Conservation (phyloP, 2,797 vertebrate genomes). For the Echeneis naucrates region DNA sequence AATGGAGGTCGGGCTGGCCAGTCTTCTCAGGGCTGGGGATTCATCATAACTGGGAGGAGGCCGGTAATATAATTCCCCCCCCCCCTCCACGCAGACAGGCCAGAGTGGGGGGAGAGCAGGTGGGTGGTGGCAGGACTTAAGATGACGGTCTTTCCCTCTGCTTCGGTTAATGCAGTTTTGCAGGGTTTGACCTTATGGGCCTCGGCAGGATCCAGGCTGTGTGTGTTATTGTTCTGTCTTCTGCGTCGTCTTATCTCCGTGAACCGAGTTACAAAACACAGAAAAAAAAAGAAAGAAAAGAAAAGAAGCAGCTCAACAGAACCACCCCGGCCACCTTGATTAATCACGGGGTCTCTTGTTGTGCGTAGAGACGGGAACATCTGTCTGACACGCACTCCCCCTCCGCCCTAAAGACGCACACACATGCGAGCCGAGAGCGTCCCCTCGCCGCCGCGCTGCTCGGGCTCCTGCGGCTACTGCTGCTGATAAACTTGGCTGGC, state of each 20-base stretch:
- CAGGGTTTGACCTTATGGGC: slow-evolving; percentile 57
- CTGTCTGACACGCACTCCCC: slow-evolving; percentile 42
- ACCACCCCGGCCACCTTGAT: slow-evolving; percentile 55
- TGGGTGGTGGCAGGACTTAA: slow-evolving; percentile 39
- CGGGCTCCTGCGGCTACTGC: slow-evolving; percentile 66
- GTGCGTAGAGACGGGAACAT: slow-evolving; percentile 47
- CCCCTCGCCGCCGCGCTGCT: slow-evolving; percentile 38
- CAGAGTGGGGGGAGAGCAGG: slow-evolving; percentile 14
- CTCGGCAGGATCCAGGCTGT: slow-evolving; percentile 14
- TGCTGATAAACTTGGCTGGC: slow-evolving; percentile 80
- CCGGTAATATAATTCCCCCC: slow-evolving; percentile 80
- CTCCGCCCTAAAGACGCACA: slow-evolving; percentile 18
- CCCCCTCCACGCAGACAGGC: slow-evolving; percentile 66
- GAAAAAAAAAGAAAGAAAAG: slow-evolving; percentile 25
- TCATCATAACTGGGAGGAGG: slow-evolving; percentile 81
- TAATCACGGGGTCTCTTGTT: slow-evolving; percentile 49
- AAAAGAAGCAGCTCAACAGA: slow-evolving; percentile 28
- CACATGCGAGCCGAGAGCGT: neutral
- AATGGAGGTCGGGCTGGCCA: slow-evolving; percentile 80
- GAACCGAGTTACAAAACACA: slow-evolving; percentile 15
- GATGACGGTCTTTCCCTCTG: slow-evolving; percentile 63
- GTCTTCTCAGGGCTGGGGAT: slow-evolving; percentile 80
- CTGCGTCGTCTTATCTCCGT: slow-evolving; percentile 28
- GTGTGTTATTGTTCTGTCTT: slow-evolving; percentile 48
- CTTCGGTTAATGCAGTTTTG: slow-evolving; percentile 68